Base-by-base conservation (phyloP, 2,113 vertebrate species). In the Emydocephalus ijimae region DNA sequence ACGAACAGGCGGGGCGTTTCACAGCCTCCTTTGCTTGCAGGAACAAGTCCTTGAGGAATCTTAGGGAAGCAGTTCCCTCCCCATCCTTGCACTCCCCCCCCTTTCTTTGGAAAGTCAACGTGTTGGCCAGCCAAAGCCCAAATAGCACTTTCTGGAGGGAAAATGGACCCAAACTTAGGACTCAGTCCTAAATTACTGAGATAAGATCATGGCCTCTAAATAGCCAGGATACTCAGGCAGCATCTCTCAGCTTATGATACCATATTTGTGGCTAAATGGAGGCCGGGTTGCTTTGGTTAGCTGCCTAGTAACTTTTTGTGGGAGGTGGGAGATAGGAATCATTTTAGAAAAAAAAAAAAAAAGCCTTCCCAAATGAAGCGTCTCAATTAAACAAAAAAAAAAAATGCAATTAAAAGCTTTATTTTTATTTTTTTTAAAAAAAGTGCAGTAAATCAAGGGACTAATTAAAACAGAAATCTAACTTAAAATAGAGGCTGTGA, bases 11-110 rank as follows among this genome's bases (percentile, higher is more conserved):
- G 93, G 93, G 94, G 93, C 69, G 81, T 93, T 95, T 85, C 92
- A 93, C 69, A 50, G 24, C 88, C 93, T 91, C 26, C 64, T 34
- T 26, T n/a, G 90, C 96, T 93, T 98, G 97, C 96, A 95, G 91
- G 57, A 93, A 97, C 98, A 94, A 0, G 97, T 94, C 50, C 34
- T 59, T 52, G 52, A 15, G 61, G 61, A 92, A 85, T 69, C 55
- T 1, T 55, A 69, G 0, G 43, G 0, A 91, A 88, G 39, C 1
- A 1, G 89, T 94, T 94, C 91, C 90, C 74, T 81, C 34, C 91
- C 89, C 85, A 85, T 52, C 90, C 89, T 89, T 26, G 18, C 12
- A 45, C 21, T 39, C 94, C 2, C 54, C 54, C 3, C 54, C 2
- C 0, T 59, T 61, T 85, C 54, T 8, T 61, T n/a, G 59, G 89